These are phyloP conservation scores for Drosophila saltans DNA, from an alignment of 1,140 invertebrate genomes.

Conservation along the genomic window DNA sequence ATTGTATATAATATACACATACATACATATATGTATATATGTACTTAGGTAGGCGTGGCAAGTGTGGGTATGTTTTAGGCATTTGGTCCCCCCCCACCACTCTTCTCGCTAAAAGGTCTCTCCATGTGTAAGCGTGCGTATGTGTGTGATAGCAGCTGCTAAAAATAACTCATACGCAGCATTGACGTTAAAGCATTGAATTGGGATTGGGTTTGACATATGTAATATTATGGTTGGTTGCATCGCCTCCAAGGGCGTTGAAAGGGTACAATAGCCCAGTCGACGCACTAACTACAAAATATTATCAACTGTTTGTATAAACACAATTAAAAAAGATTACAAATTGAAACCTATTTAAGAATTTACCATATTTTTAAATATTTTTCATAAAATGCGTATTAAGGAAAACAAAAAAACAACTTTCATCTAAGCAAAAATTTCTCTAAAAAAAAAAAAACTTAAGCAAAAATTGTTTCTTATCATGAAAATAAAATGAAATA, in stretches of 20 bases:
- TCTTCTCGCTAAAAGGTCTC: too few relatives aligned
- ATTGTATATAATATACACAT: conserved; percentile 5
- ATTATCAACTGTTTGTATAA: too few relatives aligned
- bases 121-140: not conserved
- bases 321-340: too few relatives aligned
- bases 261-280: conserved; percentile 2
- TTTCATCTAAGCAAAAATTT: too few relatives aligned
- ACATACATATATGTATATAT: conserved; percentile 12
- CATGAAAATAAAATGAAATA: too few relatives aligned
- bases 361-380: not conserved
- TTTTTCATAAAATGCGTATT: not conserved
- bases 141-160: conserved; percentile 52
- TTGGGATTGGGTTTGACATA: conserved; percentile 53
- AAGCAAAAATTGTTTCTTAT: too few relatives aligned
- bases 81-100: not conserved
- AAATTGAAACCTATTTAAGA: not conserved
- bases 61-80: conserved; percentile 15
- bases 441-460: not conserved
- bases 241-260: conserved; percentile 34
- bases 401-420: too few relatives aligned
- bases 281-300: not conserved
- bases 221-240: conserved; percentile 48
- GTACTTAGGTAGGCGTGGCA: not conserved
- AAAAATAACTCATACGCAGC: conserved; percentile 50
- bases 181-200: conserved; percentile 54